phyloP scores from a whole-genome alignment of 2,888 invertebrate species.

The Theodoxus fluviatilis region DNA sequence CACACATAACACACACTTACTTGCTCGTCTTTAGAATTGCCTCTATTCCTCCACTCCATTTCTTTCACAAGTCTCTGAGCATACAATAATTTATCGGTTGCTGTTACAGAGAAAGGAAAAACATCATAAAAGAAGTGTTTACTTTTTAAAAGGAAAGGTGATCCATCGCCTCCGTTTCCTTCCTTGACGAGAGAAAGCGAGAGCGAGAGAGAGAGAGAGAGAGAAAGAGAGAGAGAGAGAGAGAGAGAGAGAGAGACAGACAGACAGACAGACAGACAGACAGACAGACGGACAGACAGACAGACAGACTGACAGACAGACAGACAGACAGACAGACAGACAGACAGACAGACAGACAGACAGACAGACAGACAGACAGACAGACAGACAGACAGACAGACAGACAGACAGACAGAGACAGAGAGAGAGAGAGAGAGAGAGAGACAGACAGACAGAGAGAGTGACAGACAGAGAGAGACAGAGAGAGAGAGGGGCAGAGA shows the following conservation, averaged over 20 bases:
- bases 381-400: slow-evolving; percentile 13
- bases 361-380: slow-evolving; percentile 4
- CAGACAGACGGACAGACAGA: slow-evolving; percentile 5
- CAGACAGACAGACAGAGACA: slow-evolving; percentile 2
- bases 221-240: neutral
- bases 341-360: slow-evolving; percentile 5
- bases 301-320: neutral
- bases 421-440: neutral
- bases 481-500: neutral
- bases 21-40: too few relatives aligned
- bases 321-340: neutral
- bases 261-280: slow-evolving; percentile 16
- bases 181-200: neutral
- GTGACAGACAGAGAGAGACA: neutral
- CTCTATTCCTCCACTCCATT: too few relatives aligned
- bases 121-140: too few relatives aligned
- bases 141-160: too few relatives aligned
- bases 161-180: too few relatives aligned
- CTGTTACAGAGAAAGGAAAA: too few relatives aligned
- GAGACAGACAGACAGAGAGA: neutral
- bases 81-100: too few relatives aligned
- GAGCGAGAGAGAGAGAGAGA: neutral
- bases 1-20: too few relatives aligned
- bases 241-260: slow-evolving; percentile 9
- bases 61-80: too few relatives aligned